A percentile compares a stretch with the other conserved stretches of the same genome.
Evolutionary conservation across 2,797 vertebrate species (phyloP).

Genomic region (Antrozous pallidus): DNA sequence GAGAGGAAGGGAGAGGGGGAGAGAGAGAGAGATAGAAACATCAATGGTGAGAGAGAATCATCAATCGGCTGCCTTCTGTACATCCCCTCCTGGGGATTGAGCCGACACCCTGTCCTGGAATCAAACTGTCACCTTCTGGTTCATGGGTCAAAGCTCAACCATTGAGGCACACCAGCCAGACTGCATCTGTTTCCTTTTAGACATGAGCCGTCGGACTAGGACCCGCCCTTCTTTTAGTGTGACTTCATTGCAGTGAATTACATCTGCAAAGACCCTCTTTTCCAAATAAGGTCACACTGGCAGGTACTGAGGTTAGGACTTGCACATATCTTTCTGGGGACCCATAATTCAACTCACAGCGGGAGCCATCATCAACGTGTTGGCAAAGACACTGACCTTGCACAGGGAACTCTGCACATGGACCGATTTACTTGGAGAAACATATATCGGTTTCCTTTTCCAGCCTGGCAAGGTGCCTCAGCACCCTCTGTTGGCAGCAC

Average conservation of each 20-base stretch:
- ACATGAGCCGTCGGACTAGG: no score
- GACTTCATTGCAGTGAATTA: background rate
- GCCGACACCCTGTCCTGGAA: no score
- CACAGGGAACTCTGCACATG: background rate
- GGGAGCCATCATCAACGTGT: background rate
- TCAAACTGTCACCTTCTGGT: no score
- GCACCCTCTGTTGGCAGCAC: slow-evolving; percentile 1
- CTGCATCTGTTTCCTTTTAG: background rate
- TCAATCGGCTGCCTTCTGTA: no score
- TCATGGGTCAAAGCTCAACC: no score
- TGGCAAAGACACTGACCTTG: background rate
- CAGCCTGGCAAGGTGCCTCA: background rate
- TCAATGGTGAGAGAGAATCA: no score
- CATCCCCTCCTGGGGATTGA: no score
- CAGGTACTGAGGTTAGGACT: background rate
- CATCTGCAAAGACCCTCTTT: background rate
- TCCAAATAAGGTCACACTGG: background rate
- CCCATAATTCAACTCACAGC: background rate
- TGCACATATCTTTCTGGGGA: background rate
- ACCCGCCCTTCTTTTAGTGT: no score
- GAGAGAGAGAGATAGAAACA: no score
- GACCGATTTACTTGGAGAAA: background rate
- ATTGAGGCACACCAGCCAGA: no score
- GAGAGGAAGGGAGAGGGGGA: no score
- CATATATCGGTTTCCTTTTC: background rate